Conservation (phyloP, 1,140 invertebrate species). For the Schlechtendalia chinensis region DNA sequence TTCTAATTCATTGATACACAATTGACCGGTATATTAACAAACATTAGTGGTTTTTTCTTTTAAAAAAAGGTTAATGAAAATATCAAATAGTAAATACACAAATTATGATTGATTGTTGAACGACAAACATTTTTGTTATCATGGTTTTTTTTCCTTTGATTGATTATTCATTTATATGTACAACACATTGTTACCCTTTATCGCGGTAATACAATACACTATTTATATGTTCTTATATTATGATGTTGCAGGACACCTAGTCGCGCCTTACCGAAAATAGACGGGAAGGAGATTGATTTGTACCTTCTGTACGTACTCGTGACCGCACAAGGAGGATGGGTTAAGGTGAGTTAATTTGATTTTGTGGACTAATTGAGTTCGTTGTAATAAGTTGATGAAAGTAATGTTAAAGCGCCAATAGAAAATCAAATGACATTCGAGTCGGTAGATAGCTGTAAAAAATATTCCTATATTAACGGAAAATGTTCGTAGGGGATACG, state of each 20-base stretch:
- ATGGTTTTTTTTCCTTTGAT: neutral
- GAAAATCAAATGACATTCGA: no score
- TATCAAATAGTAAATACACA: no score
- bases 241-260: conserved; percentile 70
- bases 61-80: neutral
- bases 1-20: neutral
- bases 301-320: conserved; percentile 86
- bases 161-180: neutral
- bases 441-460: no score
- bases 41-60: neutral
- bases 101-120: neutral
- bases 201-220: neutral
- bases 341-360: conserved; percentile 70
- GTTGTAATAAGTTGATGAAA: no score
- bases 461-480: no score
- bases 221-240: conserved; percentile 16
- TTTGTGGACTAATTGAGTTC: neutral
- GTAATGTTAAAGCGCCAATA: no score
- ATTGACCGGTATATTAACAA: neutral
- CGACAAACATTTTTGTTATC: neutral
- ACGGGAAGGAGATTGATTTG: conserved; percentile 85
- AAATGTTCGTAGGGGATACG: no score
- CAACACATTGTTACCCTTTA: neutral
- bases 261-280: conserved; percentile 74
- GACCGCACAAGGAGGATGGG: conserved; percentile 86